Conservation (phyloP, 1,140 invertebrate species). For the Drosophila erecta region DNA sequence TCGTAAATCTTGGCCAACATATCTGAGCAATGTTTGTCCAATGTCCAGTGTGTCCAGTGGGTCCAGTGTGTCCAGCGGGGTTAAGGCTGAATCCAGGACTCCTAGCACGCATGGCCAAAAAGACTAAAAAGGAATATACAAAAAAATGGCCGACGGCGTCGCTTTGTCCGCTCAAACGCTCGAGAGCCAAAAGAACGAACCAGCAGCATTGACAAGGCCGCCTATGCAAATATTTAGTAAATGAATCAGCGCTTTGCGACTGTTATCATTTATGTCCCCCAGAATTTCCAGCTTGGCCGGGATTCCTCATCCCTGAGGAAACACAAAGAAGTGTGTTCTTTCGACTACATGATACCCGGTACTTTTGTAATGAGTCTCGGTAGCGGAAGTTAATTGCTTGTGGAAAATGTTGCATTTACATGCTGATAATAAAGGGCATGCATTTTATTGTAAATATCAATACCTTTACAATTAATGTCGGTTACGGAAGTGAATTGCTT, state of each 20-base stretch:
- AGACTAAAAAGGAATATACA: neutral
- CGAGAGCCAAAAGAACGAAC: conserved; percentile 21
- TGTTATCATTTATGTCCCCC: conserved; percentile 79
- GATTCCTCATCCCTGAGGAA: conserved; percentile 9
- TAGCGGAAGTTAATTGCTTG: no score
- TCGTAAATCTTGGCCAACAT: conserved; percentile 84
- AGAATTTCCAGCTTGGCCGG: conserved; percentile 44
- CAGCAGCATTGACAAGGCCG: conserved; percentile 82
- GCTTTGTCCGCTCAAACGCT: conserved; percentile 67
- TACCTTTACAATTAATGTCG: no score
- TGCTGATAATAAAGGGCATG: no score
- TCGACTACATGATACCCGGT: neutral
- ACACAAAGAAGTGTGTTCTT: neutral
- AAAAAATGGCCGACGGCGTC: conserved; percentile 62
- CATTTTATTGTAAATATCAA: no score
- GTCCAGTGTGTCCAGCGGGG: conserved; percentile 11
- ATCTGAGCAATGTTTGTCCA: conserved; percentile 78
- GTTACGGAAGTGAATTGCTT: no score
- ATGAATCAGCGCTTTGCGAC: conserved; percentile 84
- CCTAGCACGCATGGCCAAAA: conserved; percentile 33
- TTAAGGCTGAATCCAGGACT: conserved; percentile 30
- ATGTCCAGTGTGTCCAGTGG: conserved; percentile 24
- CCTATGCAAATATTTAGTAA: conserved; percentile 84
- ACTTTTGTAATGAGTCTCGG: no score
- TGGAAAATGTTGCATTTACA: no score